phyloP scores from a whole-genome alignment of 2,113 vertebrate species.

The Eulemur rufifrons region DNA sequence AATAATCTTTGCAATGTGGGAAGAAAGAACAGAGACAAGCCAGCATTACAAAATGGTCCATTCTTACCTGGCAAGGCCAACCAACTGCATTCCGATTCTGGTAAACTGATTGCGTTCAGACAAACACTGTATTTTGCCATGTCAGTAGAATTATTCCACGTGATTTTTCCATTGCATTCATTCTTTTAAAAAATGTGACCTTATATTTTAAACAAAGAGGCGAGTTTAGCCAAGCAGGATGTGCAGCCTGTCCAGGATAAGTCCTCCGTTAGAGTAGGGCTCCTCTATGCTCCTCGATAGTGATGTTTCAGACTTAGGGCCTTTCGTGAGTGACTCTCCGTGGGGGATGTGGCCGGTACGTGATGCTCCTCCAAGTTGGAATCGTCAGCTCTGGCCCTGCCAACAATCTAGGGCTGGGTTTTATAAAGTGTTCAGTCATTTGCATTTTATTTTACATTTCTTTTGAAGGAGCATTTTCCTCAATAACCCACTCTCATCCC shows the following conservation, averaged over 20 bases:
- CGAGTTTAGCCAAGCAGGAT: background rate
- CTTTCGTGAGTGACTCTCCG: fast-evolving
- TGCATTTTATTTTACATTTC: too few species aligned
- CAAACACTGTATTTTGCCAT: background rate
- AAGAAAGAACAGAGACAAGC: background rate
- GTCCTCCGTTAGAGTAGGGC: background rate
- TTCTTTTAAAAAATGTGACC: background rate
- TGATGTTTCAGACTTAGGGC: too few species aligned
- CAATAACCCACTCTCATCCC: background rate
- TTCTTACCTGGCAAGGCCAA: fast-evolving
- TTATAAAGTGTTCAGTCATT: background rate
- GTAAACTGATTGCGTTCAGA: background rate
- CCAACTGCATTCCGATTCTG: background rate
- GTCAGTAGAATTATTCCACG: too few species aligned
- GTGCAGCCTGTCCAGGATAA: fast-evolving
- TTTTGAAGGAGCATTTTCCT: background rate
- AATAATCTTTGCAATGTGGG: background rate
- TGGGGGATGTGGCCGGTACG: fast-evolving
- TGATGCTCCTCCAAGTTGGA: fast-evolving
- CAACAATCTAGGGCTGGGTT: background rate
- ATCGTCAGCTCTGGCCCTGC: too few species aligned
- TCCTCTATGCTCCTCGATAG: fast-evolving
- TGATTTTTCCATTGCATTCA: background rate
- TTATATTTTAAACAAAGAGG: background rate
- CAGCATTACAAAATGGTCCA: fast-evolving